Evolutionary conservation across 2,888 invertebrate genomes (phyloP), one percentile per base, ranked within the genome.

Genomic region (Erpobdella octoculata): DNA sequence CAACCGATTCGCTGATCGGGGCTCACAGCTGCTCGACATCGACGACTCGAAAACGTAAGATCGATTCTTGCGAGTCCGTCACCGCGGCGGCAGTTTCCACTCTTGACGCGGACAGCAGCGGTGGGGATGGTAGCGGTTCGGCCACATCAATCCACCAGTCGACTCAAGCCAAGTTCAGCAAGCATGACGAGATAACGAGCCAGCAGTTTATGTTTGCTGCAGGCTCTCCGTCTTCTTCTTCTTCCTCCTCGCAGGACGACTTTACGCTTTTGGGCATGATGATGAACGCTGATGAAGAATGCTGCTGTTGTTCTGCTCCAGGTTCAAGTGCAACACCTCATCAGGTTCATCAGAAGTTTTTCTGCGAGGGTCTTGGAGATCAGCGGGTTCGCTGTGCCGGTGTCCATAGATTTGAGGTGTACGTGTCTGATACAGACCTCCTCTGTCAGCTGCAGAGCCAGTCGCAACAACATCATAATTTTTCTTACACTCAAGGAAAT

Each of bases 41-140:
- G 33, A 48, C 69, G 25, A 69, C 69, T 5, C 53, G 69, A 15
- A 69, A 69, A 58, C 48, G 69, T 12, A 69, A 69, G 69, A 69
- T 69, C 69, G 69, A 69, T 37, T 69, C 69, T 33, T 69, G 69
- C 70, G 70, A 73, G n/a, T 73, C 72, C 18, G 71, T 71, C 1
- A 72, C 70, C n/a, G 46, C 70, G 37, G 72, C 48, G 36, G 72
- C 58, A 28, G 69, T 69, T 31, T 69, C 69, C 4, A 53, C 46
- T 36, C 41, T 69, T n/a, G 70, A 73, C 59, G 70, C 72, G 35
- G 72, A 73, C 59, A 67, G 67, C 38, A 71, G 73, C 41, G 71
- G 73, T 2, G 73, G 70, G 58, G 73, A 70, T 65, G 73, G 73
- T 48, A 71, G 58, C 37, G 37, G 69, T 36, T 69, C 70, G 53